These are phyloP conservation scores for Microctonus brassicae DNA, from an alignment of 2,888 invertebrate genomes.

Conservation along the genomic window DNA sequence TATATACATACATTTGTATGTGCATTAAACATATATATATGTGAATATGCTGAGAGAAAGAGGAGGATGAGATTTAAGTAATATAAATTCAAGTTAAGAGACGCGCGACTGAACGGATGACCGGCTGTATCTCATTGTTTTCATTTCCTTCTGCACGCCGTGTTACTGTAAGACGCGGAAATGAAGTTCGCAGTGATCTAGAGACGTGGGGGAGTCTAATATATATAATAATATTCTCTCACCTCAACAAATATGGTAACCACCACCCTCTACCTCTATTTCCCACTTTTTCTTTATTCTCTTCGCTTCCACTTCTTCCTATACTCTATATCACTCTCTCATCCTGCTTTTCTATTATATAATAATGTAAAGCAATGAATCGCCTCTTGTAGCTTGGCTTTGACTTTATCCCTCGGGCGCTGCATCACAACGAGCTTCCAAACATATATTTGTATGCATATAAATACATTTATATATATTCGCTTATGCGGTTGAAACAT, in stretches of 20 bases:
- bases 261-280: slow-evolving; percentile 29
- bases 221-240: not conserved
- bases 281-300: slow-evolving; percentile 11
- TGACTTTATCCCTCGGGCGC: slow-evolving; percentile 61
- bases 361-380: not conserved
- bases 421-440: slow-evolving; percentile 67
- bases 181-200: slow-evolving; percentile 65
- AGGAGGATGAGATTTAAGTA: slow-evolving; percentile 56
- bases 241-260: not conserved
- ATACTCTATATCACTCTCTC: not conserved
- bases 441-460: too few species aligned
- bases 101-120: slow-evolving; percentile 67
- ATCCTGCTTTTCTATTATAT: not conserved
- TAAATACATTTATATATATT: slow-evolving; percentile 30
- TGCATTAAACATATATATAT: slow-evolving; percentile 1
- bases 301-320: slow-evolving; percentile 17
- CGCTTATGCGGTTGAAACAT: slow-evolving; percentile 29
- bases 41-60: slow-evolving; percentile 11
- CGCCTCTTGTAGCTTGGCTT: slow-evolving; percentile 22
- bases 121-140: slow-evolving; percentile 71
- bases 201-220: slow-evolving; percentile 17
- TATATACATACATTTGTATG: too few species aligned
- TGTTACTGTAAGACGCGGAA: slow-evolving; percentile 69
- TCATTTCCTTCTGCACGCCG: slow-evolving; percentile 68
- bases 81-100: slow-evolving; percentile 68